phyloP scores from a whole-genome alignment of 2,888 invertebrate genomes.

The Lymantria monacha region DNA sequence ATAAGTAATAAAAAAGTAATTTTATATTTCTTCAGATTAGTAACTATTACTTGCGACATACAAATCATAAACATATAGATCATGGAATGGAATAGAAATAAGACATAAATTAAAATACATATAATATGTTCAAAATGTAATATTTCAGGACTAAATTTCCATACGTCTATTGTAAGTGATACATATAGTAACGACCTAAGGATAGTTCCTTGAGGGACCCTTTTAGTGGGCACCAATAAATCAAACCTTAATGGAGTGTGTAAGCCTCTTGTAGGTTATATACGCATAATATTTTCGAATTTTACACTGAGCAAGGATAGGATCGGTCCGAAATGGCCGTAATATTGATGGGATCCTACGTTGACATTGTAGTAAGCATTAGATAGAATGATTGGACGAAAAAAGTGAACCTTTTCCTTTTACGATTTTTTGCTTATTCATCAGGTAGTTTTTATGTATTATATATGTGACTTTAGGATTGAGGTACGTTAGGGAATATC shows the following conservation, averaged over 20 bases:
- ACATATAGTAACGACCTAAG: slow-evolving; percentile 63
- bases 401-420: slow-evolving; percentile 19
- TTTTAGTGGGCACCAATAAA: slow-evolving; percentile 75
- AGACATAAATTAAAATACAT: slow-evolving; percentile 5
- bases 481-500: neutral
- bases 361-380: slow-evolving; percentile 47
- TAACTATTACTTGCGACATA: too few species aligned
- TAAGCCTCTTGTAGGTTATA: slow-evolving; percentile 55
- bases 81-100: too few species aligned
- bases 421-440: slow-evolving; percentile 21
- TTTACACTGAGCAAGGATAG: slow-evolving; percentile 56
- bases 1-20: too few species aligned
- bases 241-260: slow-evolving; percentile 76
- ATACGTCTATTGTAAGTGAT: slow-evolving; percentile 72
- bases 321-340: slow-evolving; percentile 44
- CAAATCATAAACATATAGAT: too few species aligned
- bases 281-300: slow-evolving; percentile 67
- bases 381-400: slow-evolving; percentile 39
- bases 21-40: too few species aligned
- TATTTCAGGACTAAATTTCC: slow-evolving; percentile 64
- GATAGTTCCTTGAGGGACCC: slow-evolving; percentile 71
- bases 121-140: slow-evolving; percentile 60
- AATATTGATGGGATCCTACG: slow-evolving; percentile 50
- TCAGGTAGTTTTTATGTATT: slow-evolving; percentile 17
- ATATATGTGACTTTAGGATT: neutral